Conservation (phyloP, 2,797 vertebrate species). For the Sebastes glaucus region DNA sequence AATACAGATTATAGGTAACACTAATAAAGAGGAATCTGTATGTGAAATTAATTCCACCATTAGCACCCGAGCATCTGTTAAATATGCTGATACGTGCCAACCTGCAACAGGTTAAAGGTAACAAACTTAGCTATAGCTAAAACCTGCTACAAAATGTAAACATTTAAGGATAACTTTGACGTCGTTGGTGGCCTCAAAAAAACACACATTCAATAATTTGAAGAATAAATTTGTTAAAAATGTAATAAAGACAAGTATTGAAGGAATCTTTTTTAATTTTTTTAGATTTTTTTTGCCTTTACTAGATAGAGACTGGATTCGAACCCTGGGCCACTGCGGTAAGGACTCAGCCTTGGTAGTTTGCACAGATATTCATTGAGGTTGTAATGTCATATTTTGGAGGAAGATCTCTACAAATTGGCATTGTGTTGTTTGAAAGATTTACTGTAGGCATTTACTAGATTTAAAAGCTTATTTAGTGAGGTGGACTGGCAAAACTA, state of each 20-base stretch:
- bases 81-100: background rate
- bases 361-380: too few relatives aligned
- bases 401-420: background rate
- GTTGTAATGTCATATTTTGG: background rate
- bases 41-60: background rate
- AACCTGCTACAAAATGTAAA: too few relatives aligned
- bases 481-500: background rate
- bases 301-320: too few relatives aligned
- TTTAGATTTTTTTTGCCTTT: too few relatives aligned
- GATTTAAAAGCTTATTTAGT: too few relatives aligned
- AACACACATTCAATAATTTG: background rate
- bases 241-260: background rate
- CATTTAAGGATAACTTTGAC: too few relatives aligned
- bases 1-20: background rate
- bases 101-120: too few relatives aligned
- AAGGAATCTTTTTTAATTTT: background rate
- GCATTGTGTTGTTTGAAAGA: background rate
- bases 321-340: rapidly evolving
- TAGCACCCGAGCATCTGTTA: background rate
- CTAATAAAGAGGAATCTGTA: background rate
- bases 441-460: background rate
- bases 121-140: too few relatives aligned
- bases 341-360: too few relatives aligned
- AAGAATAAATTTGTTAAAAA: background rate
- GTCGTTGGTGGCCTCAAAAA: too few relatives aligned